Conservation (phyloP, 2,113 vertebrate genomes). For the Labeo catla region DNA sequence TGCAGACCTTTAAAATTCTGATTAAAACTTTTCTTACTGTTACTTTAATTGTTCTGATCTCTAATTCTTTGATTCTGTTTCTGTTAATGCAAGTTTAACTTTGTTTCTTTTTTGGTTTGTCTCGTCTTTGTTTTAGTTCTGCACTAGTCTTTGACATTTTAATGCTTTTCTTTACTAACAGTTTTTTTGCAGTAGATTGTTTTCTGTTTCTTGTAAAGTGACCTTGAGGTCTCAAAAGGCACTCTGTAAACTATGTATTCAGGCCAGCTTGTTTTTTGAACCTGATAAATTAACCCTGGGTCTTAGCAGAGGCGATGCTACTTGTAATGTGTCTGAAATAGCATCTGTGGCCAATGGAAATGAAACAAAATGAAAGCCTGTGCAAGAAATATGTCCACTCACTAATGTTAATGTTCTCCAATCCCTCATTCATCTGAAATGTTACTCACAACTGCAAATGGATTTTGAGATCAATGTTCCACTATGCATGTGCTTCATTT, state of each 20-base stretch:
- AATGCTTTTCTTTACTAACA: neutral
- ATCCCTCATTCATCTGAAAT: neutral
- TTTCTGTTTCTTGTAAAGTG: neutral
- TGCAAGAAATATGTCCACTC: neutral
- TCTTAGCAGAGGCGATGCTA: neutral
- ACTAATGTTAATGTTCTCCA: neutral
- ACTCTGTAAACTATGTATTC: neutral
- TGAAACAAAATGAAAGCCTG: neutral
- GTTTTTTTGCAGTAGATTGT: neutral
- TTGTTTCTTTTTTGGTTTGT: too few species aligned
- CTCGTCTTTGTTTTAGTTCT: neutral
- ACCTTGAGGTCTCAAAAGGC: neutral
- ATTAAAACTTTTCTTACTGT: too few species aligned
- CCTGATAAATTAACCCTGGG: neutral
- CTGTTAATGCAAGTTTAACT: too few species aligned
- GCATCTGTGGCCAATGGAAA: neutral
- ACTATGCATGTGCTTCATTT: constrained; percentile 8
- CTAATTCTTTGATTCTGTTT: neutral
- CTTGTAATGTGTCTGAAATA: constrained; percentile 10
- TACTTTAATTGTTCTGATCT: neutral
- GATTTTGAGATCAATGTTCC: constrained; percentile 13
- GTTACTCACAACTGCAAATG: neutral
- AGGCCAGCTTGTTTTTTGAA: neutral
- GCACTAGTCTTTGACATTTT: neutral
- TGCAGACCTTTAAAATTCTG: too few species aligned